Conservation (phyloP, 2,113 vertebrate genomes). For the Myiopsitta monachus region DNA sequence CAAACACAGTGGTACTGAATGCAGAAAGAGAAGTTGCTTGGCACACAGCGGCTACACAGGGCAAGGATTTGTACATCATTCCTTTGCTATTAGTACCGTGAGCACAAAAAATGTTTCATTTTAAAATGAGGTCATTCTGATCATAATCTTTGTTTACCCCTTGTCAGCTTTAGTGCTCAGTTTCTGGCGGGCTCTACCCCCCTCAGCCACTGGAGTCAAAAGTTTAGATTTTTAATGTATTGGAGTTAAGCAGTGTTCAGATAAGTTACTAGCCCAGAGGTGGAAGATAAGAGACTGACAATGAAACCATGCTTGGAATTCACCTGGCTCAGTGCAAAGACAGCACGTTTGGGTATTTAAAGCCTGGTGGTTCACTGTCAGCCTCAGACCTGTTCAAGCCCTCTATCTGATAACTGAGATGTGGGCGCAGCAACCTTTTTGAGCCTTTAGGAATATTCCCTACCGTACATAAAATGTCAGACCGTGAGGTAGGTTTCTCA, state of each 20-base stretch:
- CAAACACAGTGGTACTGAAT: not conserved
- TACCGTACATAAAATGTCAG: not conserved
- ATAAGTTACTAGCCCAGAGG: not conserved
- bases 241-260: not conserved
- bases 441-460: not conserved
- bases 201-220: not conserved
- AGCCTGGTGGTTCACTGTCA: not conserved
- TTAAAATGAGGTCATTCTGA: not conserved
- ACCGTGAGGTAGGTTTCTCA: not conserved
- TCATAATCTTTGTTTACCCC: not conserved
- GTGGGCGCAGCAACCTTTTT: not conserved
- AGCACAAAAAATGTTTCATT: not conserved
- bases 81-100: not conserved
- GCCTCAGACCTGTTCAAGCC: not conserved
- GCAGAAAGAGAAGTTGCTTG: not conserved
- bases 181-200: not conserved
- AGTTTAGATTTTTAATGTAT: not conserved
- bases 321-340: not conserved
- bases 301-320: conserved; percentile 23
- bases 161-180: not conserved
- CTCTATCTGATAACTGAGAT: not conserved
- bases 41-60: not conserved
- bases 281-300: not conserved
- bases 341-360: not conserved
- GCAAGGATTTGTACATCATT: not conserved